These are phyloP conservation scores for Melanostigma gelatinosum DNA, from an alignment of 2,113 vertebrate genomes.

Conservation along the genomic window DNA sequence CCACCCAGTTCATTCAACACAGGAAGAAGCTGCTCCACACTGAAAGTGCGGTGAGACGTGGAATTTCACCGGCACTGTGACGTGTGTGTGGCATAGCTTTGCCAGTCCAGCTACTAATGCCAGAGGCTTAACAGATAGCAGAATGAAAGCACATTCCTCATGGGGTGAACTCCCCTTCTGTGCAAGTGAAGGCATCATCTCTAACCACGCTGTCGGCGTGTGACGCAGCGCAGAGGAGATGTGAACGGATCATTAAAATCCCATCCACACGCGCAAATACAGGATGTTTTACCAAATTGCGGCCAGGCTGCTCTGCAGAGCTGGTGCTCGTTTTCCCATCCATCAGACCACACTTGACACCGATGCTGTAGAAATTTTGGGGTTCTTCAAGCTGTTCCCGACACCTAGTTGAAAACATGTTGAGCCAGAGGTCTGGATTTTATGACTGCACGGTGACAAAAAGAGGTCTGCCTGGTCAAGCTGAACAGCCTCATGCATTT, in stretches of 20 bases:
- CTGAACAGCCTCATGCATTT: conserved; percentile 25
- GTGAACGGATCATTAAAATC: conserved; percentile 37
- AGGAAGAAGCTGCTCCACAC: neutral
- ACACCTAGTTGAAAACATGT: neutral
- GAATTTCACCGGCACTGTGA: neutral
- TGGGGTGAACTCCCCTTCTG: conserved; percentile 43
- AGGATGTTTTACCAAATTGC: conserved; percentile 17
- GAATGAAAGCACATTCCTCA: conserved; percentile 35
- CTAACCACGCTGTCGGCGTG: conserved; percentile 33
- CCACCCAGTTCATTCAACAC: neutral
- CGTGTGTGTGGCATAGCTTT: neutral
- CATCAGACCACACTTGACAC: neutral
- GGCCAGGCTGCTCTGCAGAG: neutral
- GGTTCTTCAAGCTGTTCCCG: neutral
- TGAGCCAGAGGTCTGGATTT: neutral
- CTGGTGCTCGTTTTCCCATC: neutral
- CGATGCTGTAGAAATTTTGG: neutral
- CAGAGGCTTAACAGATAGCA: conserved; percentile 42
- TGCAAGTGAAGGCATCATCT: conserved; percentile 42
- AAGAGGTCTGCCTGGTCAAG: neutral
- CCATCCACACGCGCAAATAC: neutral
- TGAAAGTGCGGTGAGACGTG: neutral
- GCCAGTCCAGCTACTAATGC: conserved; percentile 41
- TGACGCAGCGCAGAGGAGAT: conserved; percentile 29
- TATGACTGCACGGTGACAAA: neutral